phyloP scores from a whole-genome alignment of 2,888 invertebrate species.

The Leptodirus hochenwartii region DNA sequence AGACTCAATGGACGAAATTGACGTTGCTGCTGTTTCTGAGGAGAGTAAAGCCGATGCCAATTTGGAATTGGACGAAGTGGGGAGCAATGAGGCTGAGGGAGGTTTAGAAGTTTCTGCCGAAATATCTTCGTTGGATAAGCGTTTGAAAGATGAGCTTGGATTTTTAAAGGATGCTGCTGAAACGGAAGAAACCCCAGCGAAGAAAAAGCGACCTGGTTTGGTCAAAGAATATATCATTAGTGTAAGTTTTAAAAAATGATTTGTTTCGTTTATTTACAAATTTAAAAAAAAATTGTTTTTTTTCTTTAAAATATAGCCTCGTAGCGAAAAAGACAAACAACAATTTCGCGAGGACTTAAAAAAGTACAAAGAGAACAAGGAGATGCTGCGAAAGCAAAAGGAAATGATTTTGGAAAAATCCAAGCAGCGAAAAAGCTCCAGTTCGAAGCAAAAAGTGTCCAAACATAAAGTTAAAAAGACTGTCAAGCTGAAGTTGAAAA shows the following conservation, averaged over 20 bases:
- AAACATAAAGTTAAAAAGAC: slow-evolving; percentile 19
- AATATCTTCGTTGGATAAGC: slow-evolving; percentile 19
- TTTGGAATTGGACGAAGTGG: slow-evolving; percentile 14
- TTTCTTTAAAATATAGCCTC: slow-evolving; percentile 37
- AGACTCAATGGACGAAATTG: no score
- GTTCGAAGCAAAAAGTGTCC: slow-evolving; percentile 11
- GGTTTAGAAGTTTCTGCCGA: slow-evolving; percentile 8
- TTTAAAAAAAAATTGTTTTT: slow-evolving; percentile 1
- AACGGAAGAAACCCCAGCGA: slow-evolving; percentile 17
- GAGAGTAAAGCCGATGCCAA: slow-evolving; percentile 20
- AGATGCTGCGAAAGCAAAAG: slow-evolving; percentile 50
- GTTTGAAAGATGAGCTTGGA: slow-evolving; percentile 20
- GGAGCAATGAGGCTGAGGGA: slow-evolving; percentile 17
- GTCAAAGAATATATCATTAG: slow-evolving; percentile 46
- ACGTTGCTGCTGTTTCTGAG: not conserved
- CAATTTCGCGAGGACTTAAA: slow-evolving; percentile 51
- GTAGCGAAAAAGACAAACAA: slow-evolving; percentile 59
- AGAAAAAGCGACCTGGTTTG: slow-evolving; percentile 33
- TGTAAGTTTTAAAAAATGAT: slow-evolving; percentile 30
- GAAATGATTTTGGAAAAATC: slow-evolving; percentile 33
- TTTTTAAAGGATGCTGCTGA: slow-evolving; percentile 16
- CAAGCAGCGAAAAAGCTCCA: slow-evolving; percentile 23
- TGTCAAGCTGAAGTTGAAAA: slow-evolving; percentile 22
- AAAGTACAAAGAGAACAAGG: slow-evolving; percentile 62
- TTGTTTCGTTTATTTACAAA: slow-evolving; percentile 4